These are phyloP conservation scores for Falco rusticolus DNA, from an alignment of 2,797 vertebrate genomes.

Conservation along the genomic window DNA sequence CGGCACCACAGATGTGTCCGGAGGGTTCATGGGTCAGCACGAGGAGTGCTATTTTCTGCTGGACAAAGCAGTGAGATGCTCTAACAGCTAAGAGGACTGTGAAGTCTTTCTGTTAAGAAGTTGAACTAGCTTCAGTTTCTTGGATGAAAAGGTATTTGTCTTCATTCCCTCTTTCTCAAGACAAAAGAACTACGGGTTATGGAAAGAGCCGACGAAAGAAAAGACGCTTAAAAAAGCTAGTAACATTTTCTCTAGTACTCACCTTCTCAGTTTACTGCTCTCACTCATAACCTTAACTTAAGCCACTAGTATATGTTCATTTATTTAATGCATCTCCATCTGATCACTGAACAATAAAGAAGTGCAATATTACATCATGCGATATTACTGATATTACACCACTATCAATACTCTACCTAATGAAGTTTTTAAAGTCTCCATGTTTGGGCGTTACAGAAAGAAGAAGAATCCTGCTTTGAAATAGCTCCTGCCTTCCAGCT, in stretches of 20 bases:
- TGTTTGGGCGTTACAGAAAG: background rate
- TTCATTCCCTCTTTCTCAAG: background rate
- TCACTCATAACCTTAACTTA: background rate
- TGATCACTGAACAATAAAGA: background rate
- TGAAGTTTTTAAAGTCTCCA: background rate
- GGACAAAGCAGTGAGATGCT: constrained; percentile 10
- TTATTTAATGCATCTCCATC: background rate
- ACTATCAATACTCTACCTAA: constrained; percentile 20
- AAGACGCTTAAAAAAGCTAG: background rate
- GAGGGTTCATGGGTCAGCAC: background rate
- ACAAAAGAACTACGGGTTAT: background rate
- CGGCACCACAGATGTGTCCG: background rate
- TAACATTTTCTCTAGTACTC: background rate
- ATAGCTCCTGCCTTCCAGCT: background rate
- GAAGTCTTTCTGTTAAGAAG: constrained; percentile 27
- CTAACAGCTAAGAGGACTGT: background rate
- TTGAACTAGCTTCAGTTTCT: constrained; percentile 45
- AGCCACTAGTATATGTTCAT: background rate
- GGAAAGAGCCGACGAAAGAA: constrained; percentile 23
- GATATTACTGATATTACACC: background rate
- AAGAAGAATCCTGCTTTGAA: background rate
- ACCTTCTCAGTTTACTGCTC: constrained; percentile 7
- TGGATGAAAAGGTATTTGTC: background rate
- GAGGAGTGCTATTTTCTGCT: background rate
- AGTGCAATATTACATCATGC: background rate